Conservation (phyloP, 2,888 invertebrate genomes). For the Chaitophorus viminalis region DNA sequence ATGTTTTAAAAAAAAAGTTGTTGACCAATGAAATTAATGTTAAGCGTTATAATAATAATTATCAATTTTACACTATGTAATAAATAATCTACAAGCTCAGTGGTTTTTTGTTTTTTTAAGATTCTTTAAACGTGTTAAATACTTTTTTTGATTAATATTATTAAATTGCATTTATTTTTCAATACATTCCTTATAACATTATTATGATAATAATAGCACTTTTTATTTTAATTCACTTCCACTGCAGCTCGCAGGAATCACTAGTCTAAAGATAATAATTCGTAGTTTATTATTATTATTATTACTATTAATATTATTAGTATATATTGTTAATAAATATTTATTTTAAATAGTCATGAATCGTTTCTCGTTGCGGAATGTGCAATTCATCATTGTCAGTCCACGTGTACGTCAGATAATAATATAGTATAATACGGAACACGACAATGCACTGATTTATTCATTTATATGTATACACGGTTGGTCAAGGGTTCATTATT, state of each 20-base stretch:
- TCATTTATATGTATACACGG: no score
- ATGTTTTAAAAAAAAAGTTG: no score
- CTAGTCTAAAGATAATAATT: neutral
- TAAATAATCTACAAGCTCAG: no score
- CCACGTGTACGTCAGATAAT: neutral
- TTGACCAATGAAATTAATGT: no score
- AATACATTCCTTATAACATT: no score
- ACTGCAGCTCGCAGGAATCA: no score
- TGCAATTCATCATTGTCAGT: conserved; percentile 8
- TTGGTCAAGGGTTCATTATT: neutral
- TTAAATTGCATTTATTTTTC: no score
- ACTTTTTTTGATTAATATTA: no score
- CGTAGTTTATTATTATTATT: neutral
- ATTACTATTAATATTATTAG: neutral
- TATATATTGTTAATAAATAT: conserved; percentile 6
- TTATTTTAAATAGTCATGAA: neutral
- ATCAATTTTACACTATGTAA: no score
- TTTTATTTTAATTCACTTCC: neutral
- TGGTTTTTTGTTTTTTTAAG: no score
- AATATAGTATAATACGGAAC: neutral
- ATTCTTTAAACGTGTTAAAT: no score
- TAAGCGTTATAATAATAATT: no score
- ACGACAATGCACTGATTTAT: neutral
- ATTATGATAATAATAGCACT: neutral
- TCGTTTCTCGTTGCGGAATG: neutral